Conservation (phyloP, 2,797 vertebrate genomes). For the Argentina silus region DNA sequence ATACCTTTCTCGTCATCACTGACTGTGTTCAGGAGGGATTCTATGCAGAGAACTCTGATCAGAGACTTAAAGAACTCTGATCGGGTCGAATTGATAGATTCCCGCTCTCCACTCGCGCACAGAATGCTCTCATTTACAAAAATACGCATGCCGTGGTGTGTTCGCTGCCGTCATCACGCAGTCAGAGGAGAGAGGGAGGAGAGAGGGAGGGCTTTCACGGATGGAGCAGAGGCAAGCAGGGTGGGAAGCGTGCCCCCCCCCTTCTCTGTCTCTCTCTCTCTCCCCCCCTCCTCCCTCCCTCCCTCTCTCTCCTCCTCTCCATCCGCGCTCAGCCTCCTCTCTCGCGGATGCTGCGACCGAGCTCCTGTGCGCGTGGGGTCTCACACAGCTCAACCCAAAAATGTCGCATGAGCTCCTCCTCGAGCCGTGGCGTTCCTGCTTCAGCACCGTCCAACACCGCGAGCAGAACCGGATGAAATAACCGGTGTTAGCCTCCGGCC, state of each 20-base stretch:
- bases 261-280: conserved; percentile 7
- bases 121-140: neutral
- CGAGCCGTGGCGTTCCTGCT: conserved; percentile 47
- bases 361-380: conserved; percentile 71
- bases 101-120: neutral
- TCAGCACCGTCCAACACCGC: conserved; percentile 25
- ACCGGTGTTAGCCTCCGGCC: conserved; percentile 23
- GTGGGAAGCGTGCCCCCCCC: neutral
- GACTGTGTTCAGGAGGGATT: no score
- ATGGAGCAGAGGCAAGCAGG: neutral
- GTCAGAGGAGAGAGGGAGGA: conserved; percentile 3
- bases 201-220: conserved; percentile 42
- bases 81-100: neutral
- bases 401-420: conserved; percentile 69
- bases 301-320: conserved; percentile 9
- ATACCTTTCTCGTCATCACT: no score
- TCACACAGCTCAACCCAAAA: conserved; percentile 56
- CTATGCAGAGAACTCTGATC: no score
- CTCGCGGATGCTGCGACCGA: conserved; percentile 77
- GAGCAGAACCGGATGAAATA: conserved; percentile 34
- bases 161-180: conserved; percentile 62
- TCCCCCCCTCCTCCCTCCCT: conserved; percentile 25
- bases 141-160: conserved; percentile 36
- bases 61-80: no score
- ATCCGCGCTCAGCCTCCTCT: conserved; percentile 55